These are phyloP conservation scores for Sinhomidia bicolor DNA, from an alignment of 2,888 invertebrate genomes.

Conservation along the genomic window DNA sequence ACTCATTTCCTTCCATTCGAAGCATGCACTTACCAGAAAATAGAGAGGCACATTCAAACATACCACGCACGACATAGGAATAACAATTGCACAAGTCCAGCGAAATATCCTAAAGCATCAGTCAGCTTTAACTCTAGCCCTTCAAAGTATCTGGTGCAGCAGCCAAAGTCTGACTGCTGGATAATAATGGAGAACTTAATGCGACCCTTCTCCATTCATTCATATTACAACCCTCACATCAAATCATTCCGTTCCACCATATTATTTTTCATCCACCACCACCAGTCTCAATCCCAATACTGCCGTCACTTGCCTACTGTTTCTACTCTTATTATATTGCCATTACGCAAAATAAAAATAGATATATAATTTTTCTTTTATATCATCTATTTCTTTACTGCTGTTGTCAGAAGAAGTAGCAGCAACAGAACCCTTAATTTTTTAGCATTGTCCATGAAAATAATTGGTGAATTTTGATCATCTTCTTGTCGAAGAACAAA, in stretches of 20 bases:
- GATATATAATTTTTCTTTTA: background rate
- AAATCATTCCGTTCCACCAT: background rate
- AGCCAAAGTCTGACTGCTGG: background rate
- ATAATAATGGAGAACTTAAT: conserved; percentile 20
- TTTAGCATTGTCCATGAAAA: conserved; percentile 49
- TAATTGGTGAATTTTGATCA: conserved; percentile 57
- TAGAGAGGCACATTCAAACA: too few species aligned
- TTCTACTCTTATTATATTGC: background rate
- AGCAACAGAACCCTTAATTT: conserved; percentile 30
- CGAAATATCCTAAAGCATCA: background rate
- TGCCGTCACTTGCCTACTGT: background rate
- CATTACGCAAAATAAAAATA: conserved; percentile 8
- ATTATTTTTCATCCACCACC: background rate
- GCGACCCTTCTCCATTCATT: conserved; percentile 37
- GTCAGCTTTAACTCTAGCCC: conserved; percentile 8
- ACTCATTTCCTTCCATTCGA: conserved; percentile 50
- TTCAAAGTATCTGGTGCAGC: conserved; percentile 3
- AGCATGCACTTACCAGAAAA: conserved; percentile 22
- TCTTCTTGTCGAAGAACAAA: conserved; percentile 8
- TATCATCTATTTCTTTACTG: too few species aligned
- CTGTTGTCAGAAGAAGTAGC: background rate
- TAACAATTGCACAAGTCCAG: background rate
- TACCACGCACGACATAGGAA: background rate
- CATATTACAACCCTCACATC: conserved; percentile 37
- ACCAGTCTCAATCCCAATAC: background rate